Evolutionary conservation across 2,888 invertebrate genomes (phyloP), one percentile per base, ranked within the genome.

Genomic region (Leptopilina syphax): DNA sequence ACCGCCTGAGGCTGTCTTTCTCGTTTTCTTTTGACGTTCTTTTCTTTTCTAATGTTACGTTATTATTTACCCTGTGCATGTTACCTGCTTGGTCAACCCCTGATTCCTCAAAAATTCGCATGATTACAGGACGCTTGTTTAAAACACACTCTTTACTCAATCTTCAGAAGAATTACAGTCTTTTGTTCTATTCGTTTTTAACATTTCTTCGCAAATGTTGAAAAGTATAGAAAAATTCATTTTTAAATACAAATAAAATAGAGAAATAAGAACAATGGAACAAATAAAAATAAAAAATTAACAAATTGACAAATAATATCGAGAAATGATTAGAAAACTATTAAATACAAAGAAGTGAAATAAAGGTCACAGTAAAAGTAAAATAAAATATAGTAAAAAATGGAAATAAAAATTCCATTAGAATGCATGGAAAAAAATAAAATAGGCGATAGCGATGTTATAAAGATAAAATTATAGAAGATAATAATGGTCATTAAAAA

Each of bases 21-120:
- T 73, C 57, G 70, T 73, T 73, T 27, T 34, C 34, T 50, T 41
- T n/a, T 57, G 57, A 57, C n/a, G 54, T 73, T 73, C 13, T 70
- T 73, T 73, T 73, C 12, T 54, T 73, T 54, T 73, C 70, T 73
- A 73, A 73, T 73, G 54, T 73, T 73, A 34, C 70, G 34, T 73
- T 73, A 73, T 73, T 73, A 54, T 73, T 73, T 73, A 34, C 54
- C 54, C 54, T 18, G 18, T 34, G 13, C 70, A 73, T n/a, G 57
- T 73, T 73, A 73, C 70, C 54, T 73, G 70, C 70, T 34, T 73
- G 70, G 57, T 73, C 54, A 73, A 1, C 70, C 34, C 57, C 54
- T 0, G 27, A 73, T 73, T 73, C 70, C 57, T 27, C 12, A 50
- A 34, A 73, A 73, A 73, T 73, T 57, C 70, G 70, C 70, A 73